Evolutionary conservation across 2,113 vertebrate genomes (phyloP).

Genomic region (Diphyllodes magnificus): DNA sequence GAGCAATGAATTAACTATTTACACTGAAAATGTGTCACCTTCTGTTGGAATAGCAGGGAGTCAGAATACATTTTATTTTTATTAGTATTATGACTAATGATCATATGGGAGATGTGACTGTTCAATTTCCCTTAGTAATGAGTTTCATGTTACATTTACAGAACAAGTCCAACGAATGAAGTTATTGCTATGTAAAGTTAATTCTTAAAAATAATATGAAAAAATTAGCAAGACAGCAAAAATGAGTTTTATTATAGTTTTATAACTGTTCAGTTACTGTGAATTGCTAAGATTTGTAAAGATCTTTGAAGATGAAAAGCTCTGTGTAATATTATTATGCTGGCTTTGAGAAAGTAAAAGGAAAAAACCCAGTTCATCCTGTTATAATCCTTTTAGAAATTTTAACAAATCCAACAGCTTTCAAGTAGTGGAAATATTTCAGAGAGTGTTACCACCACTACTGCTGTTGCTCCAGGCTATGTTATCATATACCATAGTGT

Average conservation of each 20-base stretch:
- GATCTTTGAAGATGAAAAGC: constrained; percentile 51
- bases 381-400: constrained; percentile 62
- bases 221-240: constrained; percentile 25
- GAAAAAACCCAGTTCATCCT: constrained; percentile 37
- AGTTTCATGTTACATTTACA: neutral
- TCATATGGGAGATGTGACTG: neutral
- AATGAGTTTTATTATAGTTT: constrained; percentile 26
- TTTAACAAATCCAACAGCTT: constrained; percentile 51
- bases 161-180: neutral
- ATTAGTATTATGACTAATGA: neutral
- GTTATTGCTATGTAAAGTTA: neutral
- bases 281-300: constrained; percentile 51
- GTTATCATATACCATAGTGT: constrained; percentile 22
- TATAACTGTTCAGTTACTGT: constrained; percentile 22
- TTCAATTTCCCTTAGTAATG: neutral
- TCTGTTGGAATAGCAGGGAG: neutral
- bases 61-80: constrained; percentile 1
- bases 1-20: neutral
- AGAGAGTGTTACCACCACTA: neutral
- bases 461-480: constrained; percentile 42
- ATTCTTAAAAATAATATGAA: constrained; percentile 10
- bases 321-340: constrained; percentile 55
- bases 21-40: neutral
- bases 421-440: constrained; percentile 47
- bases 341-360: constrained; percentile 50